Percentiles rank a stretch among this genome's conserved stretches.
These are phyloP conservation scores for Schizopygopsis malacanthus DNA, from an alignment of 2,797 vertebrate species.

Conservation along the genomic window DNA sequence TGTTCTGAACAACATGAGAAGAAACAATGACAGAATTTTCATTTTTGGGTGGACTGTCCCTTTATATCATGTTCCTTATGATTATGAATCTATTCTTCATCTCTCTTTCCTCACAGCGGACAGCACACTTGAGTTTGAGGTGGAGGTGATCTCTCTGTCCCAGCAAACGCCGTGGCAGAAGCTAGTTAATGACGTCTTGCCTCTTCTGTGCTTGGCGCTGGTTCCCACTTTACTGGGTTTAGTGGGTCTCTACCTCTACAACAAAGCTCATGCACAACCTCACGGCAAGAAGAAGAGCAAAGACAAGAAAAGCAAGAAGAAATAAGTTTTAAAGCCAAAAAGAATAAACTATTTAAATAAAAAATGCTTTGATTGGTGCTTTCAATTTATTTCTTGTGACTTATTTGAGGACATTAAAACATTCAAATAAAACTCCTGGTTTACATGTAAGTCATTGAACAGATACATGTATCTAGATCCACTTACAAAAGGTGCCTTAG, in stretches of 20 bases:
- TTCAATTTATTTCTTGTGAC: constrained; percentile 48
- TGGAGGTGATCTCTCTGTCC: constrained; percentile 86
- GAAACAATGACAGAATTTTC: background rate
- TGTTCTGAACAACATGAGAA: background rate
- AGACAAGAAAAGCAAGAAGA: constrained; percentile 97
- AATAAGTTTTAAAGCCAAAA: constrained; percentile 77
- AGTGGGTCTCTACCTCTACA: constrained; percentile 93
- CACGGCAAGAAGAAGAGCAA: constrained; percentile 92
- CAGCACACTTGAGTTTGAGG: constrained; percentile 89
- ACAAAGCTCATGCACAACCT: constrained; percentile 83
- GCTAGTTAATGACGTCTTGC: constrained; percentile 85
- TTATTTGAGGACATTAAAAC: constrained; percentile 30
- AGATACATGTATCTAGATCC: background rate
- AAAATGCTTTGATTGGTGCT: constrained; percentile 53
- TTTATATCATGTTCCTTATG: background rate
- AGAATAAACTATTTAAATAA: constrained; percentile 79
- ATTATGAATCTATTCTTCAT: background rate
- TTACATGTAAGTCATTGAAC: background rate
- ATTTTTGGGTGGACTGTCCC: background rate
- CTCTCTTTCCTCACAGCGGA: constrained; percentile 77
- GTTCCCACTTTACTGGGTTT: constrained; percentile 89
- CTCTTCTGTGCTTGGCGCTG: constrained; percentile 85
- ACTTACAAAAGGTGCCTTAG: background rate
- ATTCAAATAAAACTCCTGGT: background rate
- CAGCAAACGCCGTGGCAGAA: constrained; percentile 91